Evolutionary conservation across 1,140 invertebrate genomes (phyloP), one percentile per base, ranked within the genome.

Genomic region (Drosophila azteca): DNA sequence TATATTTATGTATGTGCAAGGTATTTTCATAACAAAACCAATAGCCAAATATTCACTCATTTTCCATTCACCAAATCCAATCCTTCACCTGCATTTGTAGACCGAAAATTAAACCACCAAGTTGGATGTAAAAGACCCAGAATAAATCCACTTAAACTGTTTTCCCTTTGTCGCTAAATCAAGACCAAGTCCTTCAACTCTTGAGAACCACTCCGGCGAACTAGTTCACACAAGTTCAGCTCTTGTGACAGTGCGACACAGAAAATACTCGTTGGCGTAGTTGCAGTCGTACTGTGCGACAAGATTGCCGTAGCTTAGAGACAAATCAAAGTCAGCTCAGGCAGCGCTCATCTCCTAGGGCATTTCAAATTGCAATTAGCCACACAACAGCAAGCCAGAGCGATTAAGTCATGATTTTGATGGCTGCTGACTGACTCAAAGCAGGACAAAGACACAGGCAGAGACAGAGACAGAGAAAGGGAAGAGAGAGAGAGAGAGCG

Each of bases 301-400:
- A 66, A 65, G 24, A 65, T 17, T 22, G 61, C 11, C 46, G 60
- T 11, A 13, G 31, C 61, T 66, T 66, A 51, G 35, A 39, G 26
- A 45, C 55, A 65, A 74, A 74, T 74, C 71, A 74, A 74, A 74
- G 60, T 74, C 71, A 74, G 49, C 60, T 74, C 53, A 74, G 49
- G 41, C 64, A 41, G 24, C 49, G 54, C 61, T 66, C 61, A 66
- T 65, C 63, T 66, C 63, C 49, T 51, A 48, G 60, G 75, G 71
- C 72, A 67, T 60, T 73, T 76, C 71, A 76, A 77, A 76, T 76
- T 69, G 72, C 74, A 77, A 77, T 77, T 77, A 77, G 74, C 74
- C 72, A 60, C 35, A 39, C 11, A 13, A 39, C 74, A 76, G 53
- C 66, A 68, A 69, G 64, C 45, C 64, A 69, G 57, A 58, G 63